Conservation (phyloP, 2,888 invertebrate species). For the Ecliptopera silaceata region DNA sequence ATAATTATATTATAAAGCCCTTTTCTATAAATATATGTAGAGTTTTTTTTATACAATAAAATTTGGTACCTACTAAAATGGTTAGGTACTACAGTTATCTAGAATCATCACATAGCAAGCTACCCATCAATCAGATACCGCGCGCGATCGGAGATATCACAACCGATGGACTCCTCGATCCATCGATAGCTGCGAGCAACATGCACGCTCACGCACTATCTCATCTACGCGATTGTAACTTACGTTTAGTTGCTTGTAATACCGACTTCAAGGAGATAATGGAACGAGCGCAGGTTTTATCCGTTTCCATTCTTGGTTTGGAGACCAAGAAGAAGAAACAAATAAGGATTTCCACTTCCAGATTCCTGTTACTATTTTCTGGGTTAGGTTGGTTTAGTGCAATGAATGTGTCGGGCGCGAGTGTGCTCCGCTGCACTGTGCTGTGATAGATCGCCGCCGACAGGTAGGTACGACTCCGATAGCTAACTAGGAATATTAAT, state of each 20-base stretch:
- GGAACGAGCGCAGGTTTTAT: neutral
- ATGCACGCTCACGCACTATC: slow-evolving; percentile 1
- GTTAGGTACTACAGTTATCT: slow-evolving; percentile 4
- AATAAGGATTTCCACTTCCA: no score
- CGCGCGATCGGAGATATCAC: slow-evolving; percentile 14
- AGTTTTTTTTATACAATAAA: no score
- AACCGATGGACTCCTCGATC: slow-evolving; percentile 4
- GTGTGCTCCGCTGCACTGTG: neutral
- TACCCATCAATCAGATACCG: slow-evolving; percentile 15
- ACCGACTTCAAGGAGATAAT: neutral
- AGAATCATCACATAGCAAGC: neutral
- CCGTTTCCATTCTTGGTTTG: no score
- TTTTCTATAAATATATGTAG: no score
- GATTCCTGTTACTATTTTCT: no score
- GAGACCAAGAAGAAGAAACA: no score
- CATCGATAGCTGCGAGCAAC: slow-evolving; percentile 10
- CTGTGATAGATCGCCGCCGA: slow-evolving; percentile 8
- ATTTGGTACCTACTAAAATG: no score
- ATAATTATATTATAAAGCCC: no score
- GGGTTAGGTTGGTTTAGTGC: no score
- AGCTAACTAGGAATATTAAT: no score
- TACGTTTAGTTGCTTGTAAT: slow-evolving; percentile 1
- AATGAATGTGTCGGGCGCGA: neutral
- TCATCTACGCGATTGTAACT: neutral
- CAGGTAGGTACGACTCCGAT: no score